Evolutionary conservation across 2,113 vertebrate genomes (phyloP), one percentile per base, ranked within the genome.

Genomic region (Cairina moschata): DNA sequence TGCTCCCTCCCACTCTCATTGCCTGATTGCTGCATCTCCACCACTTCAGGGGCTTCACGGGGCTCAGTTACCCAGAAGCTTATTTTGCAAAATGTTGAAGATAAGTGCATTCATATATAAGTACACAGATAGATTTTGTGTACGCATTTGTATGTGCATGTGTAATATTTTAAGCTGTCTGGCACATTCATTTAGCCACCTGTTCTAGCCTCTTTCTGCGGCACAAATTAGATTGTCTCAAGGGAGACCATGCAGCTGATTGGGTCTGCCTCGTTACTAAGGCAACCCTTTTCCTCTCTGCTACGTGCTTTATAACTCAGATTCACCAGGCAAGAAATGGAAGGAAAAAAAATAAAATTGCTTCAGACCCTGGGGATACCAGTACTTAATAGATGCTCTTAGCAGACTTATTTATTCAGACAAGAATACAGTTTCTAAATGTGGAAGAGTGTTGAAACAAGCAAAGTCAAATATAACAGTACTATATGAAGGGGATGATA

Each of bases 201-300:
- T 98, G 98, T 98, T 98, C 95, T 90, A 95, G 95, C 95, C 93
- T 96, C 94, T 97, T 84, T 97, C 96, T 96, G 87, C 91, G 95
- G 97, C 96, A 97, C 97, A 98, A 97, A 98, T 98, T 98, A 98
- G 96, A 97, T 92, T 87, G 96, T 98, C 98, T 97, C 94, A 88
- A 86, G 97, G 97, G 98, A 98, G 87, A 85, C 88, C 90, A 22
- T 88, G 96, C 90, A 93, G 97, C 96, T 98, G 97, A 98, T 98
- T 97, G 97, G 95, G 96, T 95, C 97, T 97, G 96, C 93, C 91
- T 95, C 8, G 98, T 98, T 98, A 83, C 98, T 97, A 98, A 96
- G 98, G 98, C 97, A 98, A 98, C 98, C 94, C 28, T 97, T 97
- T 97, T 97, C 91, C 95, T 97, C 94, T 96, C 97, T 6, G 67